Evolutionary conservation across 2,888 invertebrate species (phyloP).

Genomic region (Agonum fuliginosum): DNA sequence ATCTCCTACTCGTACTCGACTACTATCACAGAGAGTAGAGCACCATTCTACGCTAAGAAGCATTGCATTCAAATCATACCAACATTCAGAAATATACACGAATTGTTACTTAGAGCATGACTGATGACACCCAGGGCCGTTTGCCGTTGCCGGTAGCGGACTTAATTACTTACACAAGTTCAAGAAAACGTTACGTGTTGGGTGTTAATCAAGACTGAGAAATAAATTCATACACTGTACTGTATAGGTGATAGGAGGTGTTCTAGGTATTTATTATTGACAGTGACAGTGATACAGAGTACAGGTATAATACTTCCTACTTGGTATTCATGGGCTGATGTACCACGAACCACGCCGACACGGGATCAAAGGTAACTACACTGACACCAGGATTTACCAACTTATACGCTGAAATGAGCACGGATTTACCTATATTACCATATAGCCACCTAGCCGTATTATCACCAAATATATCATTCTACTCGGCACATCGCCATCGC

Average conservation of each 20-base stretch:
- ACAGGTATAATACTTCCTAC: constrained; percentile 2
- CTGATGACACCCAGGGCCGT: constrained; percentile 7
- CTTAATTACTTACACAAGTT: constrained; percentile 2
- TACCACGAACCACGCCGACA: constrained; percentile 32
- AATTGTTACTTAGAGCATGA: constrained; percentile 4
- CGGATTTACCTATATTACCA: constrained; percentile 54
- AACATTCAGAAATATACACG: neutral
- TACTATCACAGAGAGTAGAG: no score
- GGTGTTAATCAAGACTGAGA: no score
- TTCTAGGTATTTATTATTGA: no score
- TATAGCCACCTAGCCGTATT: constrained; percentile 33
- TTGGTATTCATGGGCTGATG: constrained; percentile 53
- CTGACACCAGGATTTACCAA: constrained; percentile 50
- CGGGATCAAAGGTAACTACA: constrained; percentile 49
- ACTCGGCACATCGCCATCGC: neutral
- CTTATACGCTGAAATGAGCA: constrained; percentile 50
- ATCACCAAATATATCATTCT: neutral
- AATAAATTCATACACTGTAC: no score
- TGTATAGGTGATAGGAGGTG: neutral
- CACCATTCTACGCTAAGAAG: no score
- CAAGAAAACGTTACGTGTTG: no score
- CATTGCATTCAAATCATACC: no score
- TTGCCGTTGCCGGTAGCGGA: neutral
- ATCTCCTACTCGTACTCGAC: no score
- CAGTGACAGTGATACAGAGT: no score